Evolutionary conservation across 2,888 invertebrate species (phyloP).

Genomic region (Pachydiplax longipennis): DNA sequence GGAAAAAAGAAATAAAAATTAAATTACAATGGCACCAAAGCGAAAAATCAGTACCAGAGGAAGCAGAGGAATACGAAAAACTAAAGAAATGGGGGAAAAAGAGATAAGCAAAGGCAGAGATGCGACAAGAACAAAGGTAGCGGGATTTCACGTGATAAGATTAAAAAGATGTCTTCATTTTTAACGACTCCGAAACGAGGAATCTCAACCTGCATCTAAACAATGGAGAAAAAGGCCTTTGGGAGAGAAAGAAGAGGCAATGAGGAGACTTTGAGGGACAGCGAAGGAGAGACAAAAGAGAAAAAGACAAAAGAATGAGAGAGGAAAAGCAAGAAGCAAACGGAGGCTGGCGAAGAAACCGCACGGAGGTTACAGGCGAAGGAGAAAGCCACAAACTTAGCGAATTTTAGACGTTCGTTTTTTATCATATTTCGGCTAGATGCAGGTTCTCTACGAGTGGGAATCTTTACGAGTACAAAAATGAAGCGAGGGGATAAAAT

Average conservation of each 20-base stretch:
- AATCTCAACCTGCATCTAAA: no score
- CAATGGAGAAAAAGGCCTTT: no score
- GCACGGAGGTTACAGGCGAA: neutral
- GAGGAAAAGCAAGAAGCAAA: neutral
- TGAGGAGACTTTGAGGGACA: neutral
- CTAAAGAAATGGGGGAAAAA: no score
- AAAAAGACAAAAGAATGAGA: neutral
- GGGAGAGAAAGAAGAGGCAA: neutral
- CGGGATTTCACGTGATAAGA: no score
- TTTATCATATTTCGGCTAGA: neutral
- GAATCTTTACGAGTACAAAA: neutral
- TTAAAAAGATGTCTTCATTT: no score
- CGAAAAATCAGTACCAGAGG: no score
- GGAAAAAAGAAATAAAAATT: no score
- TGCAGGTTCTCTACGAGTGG: neutral
- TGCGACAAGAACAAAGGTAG: no score
- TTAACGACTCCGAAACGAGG: no score
- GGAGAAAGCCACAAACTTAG: neutral
- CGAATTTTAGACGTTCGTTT: neutral
- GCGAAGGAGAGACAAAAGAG: neutral
- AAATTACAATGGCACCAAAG: no score
- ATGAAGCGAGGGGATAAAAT: neutral
- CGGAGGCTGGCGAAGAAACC: neutral
- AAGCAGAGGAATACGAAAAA: no score
- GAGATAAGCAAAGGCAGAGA: no score